Evolutionary conservation across 2,888 invertebrate genomes (phyloP).

Genomic region (Willowsia nigromaculata): DNA sequence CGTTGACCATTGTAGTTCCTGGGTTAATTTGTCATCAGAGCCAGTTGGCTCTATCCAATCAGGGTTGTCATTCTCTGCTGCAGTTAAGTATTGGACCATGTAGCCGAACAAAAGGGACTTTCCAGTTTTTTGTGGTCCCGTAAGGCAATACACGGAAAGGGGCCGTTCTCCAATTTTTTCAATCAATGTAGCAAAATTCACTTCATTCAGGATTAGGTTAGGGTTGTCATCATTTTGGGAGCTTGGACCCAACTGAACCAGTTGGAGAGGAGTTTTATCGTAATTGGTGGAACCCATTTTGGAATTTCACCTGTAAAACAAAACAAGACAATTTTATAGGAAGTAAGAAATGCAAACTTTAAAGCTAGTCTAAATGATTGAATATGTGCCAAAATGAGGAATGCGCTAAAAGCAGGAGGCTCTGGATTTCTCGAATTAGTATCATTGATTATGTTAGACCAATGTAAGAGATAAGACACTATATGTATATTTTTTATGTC

Average conservation of each 20-base stretch:
- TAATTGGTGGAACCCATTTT: neutral
- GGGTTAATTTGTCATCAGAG: neutral
- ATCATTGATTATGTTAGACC: too few species aligned
- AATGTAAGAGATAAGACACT: too few species aligned
- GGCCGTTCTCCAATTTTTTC: neutral
- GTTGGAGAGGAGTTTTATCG: neutral
- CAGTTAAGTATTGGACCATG: neutral
- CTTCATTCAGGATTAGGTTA: neutral
- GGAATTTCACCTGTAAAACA: too few species aligned
- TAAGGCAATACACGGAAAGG: neutral
- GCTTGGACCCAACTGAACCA: neutral
- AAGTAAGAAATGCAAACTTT: too few species aligned
- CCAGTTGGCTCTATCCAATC: neutral
- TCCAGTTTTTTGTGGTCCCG: neutral
- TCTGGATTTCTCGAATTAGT: too few species aligned
- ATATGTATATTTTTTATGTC: too few species aligned
- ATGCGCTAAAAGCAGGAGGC: too few species aligned
- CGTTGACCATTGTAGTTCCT: neutral
- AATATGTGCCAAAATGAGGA: too few species aligned
- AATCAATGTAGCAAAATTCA: neutral
- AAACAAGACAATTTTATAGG: too few species aligned
- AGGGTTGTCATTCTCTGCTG: neutral
- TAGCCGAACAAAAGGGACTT: neutral
- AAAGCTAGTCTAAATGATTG: too few species aligned
- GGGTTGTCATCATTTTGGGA: neutral